Evolutionary conservation across 2,113 vertebrate genomes (phyloP).

Genomic region (Phrynosoma platyrhinos): DNA sequence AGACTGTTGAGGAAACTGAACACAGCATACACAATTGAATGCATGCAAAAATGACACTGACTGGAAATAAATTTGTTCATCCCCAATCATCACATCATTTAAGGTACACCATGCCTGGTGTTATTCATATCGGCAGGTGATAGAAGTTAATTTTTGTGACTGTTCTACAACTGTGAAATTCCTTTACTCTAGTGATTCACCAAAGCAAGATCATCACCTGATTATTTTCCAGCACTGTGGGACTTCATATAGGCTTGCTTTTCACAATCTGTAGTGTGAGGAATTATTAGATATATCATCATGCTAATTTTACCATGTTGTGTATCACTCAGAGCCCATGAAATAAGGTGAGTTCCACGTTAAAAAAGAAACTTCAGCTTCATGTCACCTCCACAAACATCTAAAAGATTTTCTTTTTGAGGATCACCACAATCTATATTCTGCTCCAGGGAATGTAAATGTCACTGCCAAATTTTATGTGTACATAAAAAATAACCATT

Average conservation of each 20-base stretch:
- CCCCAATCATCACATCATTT: not conserved
- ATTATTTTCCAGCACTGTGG: not conserved
- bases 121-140: not conserved
- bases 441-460: not conserved
- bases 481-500: not conserved
- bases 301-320: not conserved
- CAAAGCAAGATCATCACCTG: not conserved
- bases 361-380: conserved; percentile 1
- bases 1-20: no score
- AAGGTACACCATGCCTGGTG: not conserved
- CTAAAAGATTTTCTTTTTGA: conserved; percentile 3
- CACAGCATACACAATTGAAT: no score
- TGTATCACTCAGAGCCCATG: not conserved
- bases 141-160: not conserved
- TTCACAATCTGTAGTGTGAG: not conserved
- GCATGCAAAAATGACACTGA: not conserved
- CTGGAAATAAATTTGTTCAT: not conserved
- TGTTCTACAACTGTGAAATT: not conserved
- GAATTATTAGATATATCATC: not conserved
- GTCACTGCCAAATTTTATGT: not conserved
- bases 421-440: not conserved
- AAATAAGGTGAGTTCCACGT: not conserved
- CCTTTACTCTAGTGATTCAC: not conserved
- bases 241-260: not conserved
- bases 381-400: not conserved